Base-by-base conservation (phyloP, 2,888 invertebrate genomes). In the Dryomyza anilis region DNA sequence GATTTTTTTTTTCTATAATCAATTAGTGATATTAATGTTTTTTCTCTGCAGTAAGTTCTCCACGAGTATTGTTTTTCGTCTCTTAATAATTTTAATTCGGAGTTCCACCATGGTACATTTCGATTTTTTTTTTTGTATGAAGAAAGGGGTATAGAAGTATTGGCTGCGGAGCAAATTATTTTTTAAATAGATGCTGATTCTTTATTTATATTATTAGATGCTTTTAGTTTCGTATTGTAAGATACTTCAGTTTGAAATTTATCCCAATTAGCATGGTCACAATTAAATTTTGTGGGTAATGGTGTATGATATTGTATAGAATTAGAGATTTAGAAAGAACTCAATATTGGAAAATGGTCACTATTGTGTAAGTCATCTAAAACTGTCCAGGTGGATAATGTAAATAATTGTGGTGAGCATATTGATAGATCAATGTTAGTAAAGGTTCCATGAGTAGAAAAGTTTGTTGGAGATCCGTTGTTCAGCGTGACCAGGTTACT, bases 341-440 rank as follows among this genome's bases (percentile, higher is more conserved):
- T 36, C 3, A 36, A n/a, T 4, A 66, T 39, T 2, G 64, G 50
- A 19, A 61, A 61, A 16, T 63, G 48, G 27, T 64, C 67, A 23
- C 64, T 64, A 16, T 58, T 64, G 14, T 58, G 29, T 2, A 64
- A 19, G 5, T 61, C 64, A n/a, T 64, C 52, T 29, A 64, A 3
- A 10, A 25, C 55, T 19, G 23, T 8, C 63, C 61, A 67, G 7
- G 48, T 29, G 27, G 50, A 25, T 53, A 25, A 25, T 16, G 59
- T n/a, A 39, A 46, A 10, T 23, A 67, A 30, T 29, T 30, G 36
- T 16, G 64, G 57, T 39, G 64, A 62, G n/a, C 64, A 61, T 14
- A 60, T 39, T 7, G 36, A 65, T 12, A 61, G 39, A 4, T 65
- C 63, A 12, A 60, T 56, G 19, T 65, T 29, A 0, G 58, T 62